These are phyloP conservation scores for Panopea generosa DNA, from an alignment of 2,888 invertebrate species.

Conservation along the genomic window DNA sequence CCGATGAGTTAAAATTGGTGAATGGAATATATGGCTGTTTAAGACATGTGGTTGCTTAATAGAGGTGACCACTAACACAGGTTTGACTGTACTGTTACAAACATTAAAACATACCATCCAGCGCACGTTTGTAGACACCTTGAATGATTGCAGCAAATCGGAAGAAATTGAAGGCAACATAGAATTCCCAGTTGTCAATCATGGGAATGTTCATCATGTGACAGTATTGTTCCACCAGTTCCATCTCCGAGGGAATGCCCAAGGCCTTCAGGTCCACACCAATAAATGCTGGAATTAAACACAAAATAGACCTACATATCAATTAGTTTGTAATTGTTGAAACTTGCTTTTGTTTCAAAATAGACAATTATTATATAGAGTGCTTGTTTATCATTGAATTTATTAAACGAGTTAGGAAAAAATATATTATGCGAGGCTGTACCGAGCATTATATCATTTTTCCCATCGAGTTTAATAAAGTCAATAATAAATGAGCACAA, in stretches of 20 bases:
- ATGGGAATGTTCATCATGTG: slow-evolving; percentile 66
- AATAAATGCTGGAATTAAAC: slow-evolving; percentile 58
- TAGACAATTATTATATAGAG: too few relatives aligned
- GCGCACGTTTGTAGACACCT: slow-evolving; percentile 84
- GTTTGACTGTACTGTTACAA: too few relatives aligned
- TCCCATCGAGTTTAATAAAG: too few relatives aligned
- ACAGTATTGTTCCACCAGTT: slow-evolving; percentile 75
- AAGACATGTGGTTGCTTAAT: too few relatives aligned
- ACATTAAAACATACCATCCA: slow-evolving; percentile 76
- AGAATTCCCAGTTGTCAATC: slow-evolving; percentile 81
- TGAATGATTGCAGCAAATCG: slow-evolving; percentile 84
- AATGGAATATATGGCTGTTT: too few relatives aligned
- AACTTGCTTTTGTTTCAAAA: not conserved
- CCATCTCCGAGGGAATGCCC: slow-evolving; percentile 76
- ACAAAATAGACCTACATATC: not conserved
- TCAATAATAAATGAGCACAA: too few relatives aligned
- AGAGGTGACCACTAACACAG: too few relatives aligned
- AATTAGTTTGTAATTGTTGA: not conserved
- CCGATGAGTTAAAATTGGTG: too few relatives aligned
- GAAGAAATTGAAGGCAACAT: slow-evolving; percentile 84
- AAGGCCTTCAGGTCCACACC: slow-evolving; percentile 63
- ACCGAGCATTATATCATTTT: too few relatives aligned
- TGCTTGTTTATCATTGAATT: too few relatives aligned
- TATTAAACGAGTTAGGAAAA: too few relatives aligned
- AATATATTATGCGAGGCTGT: too few relatives aligned